Conservation (phyloP, 2,888 invertebrate genomes). For the Nineta flava region DNA sequence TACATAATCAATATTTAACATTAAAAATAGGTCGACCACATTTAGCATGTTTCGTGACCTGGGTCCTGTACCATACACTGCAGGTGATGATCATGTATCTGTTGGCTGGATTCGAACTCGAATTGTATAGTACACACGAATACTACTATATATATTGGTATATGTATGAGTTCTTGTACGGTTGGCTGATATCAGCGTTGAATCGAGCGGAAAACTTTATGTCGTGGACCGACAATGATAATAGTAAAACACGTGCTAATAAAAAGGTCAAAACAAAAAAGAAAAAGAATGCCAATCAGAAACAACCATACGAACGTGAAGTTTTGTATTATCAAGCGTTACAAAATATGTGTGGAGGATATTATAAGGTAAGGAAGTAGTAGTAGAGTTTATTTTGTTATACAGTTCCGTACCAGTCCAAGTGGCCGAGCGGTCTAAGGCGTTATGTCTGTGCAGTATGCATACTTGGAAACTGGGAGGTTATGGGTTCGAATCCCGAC, state of each 20-base stretch:
- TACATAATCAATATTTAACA: slow-evolving; percentile 52
- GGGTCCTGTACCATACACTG: slow-evolving; percentile 89
- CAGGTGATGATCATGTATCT: slow-evolving; percentile 87
- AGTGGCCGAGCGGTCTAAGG: too few relatives aligned
- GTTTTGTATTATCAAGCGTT: slow-evolving; percentile 80
- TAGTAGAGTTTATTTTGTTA: too few relatives aligned
- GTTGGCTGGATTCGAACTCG: slow-evolving; percentile 86
- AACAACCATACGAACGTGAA: slow-evolving; percentile 63
- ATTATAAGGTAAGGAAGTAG: slow-evolving; percentile 59
- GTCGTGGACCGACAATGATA: slow-evolving; percentile 30
- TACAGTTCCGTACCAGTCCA: too few relatives aligned
- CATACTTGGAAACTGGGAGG: too few relatives aligned
- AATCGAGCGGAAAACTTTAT: slow-evolving; percentile 77
- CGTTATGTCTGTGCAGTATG: too few relatives aligned
- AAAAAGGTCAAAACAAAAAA: slow-evolving; percentile 36
- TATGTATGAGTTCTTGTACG: slow-evolving; percentile 84
- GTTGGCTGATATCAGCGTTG: slow-evolving; percentile 83
- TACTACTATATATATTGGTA: slow-evolving; percentile 96
- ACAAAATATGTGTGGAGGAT: slow-evolving; percentile 89
- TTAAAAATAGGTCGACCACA: slow-evolving; percentile 54
- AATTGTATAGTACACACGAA: slow-evolving; percentile 90
- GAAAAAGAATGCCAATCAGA: slow-evolving; percentile 42
- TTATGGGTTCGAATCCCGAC: too few relatives aligned
- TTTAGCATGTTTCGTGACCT: slow-evolving; percentile 78
- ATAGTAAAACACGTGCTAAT: slow-evolving; percentile 24